Percentiles rank a stretch among this genome's conserved stretches.
phyloP scores from a whole-genome alignment of 2,113 vertebrate species.

The Nansenia antarctica region DNA sequence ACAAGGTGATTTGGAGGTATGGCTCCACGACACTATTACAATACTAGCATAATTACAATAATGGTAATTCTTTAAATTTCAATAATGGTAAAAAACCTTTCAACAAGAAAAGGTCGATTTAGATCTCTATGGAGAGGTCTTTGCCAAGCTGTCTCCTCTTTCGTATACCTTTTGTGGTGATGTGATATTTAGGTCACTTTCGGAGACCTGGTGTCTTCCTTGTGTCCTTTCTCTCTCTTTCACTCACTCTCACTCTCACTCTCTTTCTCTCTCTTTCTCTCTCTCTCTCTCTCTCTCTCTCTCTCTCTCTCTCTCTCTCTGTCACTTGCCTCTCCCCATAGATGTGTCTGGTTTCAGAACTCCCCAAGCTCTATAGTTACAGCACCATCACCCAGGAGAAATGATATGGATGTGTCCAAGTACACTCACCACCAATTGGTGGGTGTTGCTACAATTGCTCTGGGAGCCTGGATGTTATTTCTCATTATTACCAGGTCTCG shows the following conservation, averaged over 20 bases:
- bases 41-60: too few species aligned
- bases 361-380: conserved; percentile 51
- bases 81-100: too few species aligned
- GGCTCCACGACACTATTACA: too few species aligned
- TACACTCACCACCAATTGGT: conserved; percentile 44
- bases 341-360: conserved; percentile 43
- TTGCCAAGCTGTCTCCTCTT: not conserved
- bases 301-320: not conserved
- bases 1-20: too few species aligned
- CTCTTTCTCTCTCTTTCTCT: conserved; percentile 9
- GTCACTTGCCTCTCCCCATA: conserved; percentile 9
- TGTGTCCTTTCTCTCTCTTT: not conserved
- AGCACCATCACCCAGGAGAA: conserved; percentile 35
- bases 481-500: conserved; percentile 18
- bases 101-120: not conserved
- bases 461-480: conserved; percentile 14
- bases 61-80: too few species aligned
- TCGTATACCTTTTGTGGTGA: not conserved
- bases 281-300: conserved; percentile 22
- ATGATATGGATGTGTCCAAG: conserved; percentile 49
- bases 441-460: conserved; percentile 41
- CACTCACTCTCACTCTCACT: conserved; percentile 18
- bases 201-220: not conserved
- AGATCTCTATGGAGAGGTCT: not conserved
- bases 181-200: not conserved